These are phyloP conservation scores for Drosophila quasianomalipes DNA, from an alignment of 2,888 invertebrate genomes.

Conservation along the genomic window DNA sequence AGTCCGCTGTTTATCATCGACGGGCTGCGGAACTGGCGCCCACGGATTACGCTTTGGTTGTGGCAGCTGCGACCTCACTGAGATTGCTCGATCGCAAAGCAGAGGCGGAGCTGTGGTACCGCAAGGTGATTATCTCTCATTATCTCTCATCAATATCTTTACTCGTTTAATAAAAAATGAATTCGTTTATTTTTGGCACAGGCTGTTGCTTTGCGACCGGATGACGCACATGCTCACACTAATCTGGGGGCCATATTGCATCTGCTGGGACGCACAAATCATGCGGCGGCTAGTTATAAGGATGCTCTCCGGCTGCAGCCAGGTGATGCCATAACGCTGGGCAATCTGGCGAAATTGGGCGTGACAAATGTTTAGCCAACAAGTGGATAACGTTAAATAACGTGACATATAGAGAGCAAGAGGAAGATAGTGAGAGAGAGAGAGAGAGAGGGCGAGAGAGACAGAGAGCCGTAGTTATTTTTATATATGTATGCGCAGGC, in stretches of 20 bases:
- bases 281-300: conserved; percentile 94
- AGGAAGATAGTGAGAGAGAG: not conserved
- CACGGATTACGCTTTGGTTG: conserved; percentile 92
- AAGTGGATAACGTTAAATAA: conserved; percentile 68
- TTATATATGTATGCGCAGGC: conserved; percentile 62
- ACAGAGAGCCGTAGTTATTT: conserved; percentile 68
- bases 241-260: conserved; percentile 98
- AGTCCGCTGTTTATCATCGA: conserved; percentile 93
- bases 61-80: conserved; percentile 95
- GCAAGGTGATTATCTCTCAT: conserved; percentile 87
- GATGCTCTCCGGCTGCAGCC: conserved; percentile 95
- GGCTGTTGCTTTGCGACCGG: conserved; percentile 86
- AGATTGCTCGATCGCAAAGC: conserved; percentile 92
- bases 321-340: conserved; percentile 94
- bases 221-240: conserved; percentile 96
- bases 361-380: conserved; percentile 80
- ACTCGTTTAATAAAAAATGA: not conserved
- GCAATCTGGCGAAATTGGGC: conserved; percentile 92
- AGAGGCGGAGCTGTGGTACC: conserved; percentile 95
- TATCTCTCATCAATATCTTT: not conserved
- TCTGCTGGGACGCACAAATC: conserved; percentile 94
- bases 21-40: conserved; percentile 92
- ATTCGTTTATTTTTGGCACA: conserved; percentile 24
- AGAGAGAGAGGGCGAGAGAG: conserved; percentile 25
- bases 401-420: conserved; percentile 11